These are phyloP conservation scores for Rousettus leschenaultii DNA, from an alignment of 2,113 vertebrate genomes.

Conservation along the genomic window DNA sequence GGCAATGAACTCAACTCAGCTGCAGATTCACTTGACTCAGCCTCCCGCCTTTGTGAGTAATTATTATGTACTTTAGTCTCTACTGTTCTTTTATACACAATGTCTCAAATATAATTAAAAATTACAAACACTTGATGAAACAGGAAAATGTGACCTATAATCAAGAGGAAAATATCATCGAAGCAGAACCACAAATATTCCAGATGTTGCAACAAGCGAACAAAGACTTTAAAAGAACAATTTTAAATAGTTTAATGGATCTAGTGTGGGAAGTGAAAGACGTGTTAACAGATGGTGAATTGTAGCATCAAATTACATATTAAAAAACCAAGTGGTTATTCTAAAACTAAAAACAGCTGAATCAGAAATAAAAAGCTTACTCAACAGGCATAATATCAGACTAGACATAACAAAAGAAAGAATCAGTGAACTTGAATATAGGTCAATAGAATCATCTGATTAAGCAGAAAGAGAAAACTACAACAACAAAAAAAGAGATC, in stretches of 20 bases:
- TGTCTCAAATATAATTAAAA: constrained; percentile 59
- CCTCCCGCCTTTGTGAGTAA: not conserved
- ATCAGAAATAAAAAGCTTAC: not conserved
- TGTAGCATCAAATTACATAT: not conserved
- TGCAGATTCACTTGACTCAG: not conserved
- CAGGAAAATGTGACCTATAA: not conserved
- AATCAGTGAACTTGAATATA: not conserved
- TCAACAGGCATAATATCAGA: not conserved
- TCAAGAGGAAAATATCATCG: not conserved
- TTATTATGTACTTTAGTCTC: not conserved
- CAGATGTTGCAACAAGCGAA: not conserved
- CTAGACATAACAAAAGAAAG: not conserved
- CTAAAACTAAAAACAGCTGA: not conserved
- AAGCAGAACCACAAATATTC: not conserved
- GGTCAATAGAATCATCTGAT: not conserved
- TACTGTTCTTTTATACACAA: not conserved
- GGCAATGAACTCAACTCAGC: not conserved
- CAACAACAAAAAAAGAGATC: not conserved
- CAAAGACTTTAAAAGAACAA: not conserved
- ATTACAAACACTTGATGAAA: constrained; percentile 40
- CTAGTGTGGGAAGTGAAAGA: not conserved
- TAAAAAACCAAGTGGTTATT: not conserved
- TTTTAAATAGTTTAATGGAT: not conserved
- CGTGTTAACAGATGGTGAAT: not conserved
- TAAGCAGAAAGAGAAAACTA: not conserved